Conservation (phyloP, 2,797 vertebrate genomes). For the Carduelis carduelis region DNA sequence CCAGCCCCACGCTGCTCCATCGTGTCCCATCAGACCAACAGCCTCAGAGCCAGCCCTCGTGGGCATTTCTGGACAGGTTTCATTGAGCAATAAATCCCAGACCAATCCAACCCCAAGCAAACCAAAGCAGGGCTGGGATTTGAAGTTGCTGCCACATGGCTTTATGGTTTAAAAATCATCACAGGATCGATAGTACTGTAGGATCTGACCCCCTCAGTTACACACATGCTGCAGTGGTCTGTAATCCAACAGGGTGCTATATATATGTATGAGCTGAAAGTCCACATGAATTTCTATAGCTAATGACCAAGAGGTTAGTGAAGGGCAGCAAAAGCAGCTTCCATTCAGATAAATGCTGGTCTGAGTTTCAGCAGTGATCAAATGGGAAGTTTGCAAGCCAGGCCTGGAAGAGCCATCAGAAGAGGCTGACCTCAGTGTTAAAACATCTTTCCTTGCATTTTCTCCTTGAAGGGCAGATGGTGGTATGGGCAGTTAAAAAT, state of each 20-base stretch:
- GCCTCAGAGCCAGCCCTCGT: background rate
- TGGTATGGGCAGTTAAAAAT: background rate
- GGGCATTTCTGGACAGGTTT: background rate
- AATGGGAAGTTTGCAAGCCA: background rate
- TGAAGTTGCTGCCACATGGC: background rate
- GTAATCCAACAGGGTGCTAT: background rate
- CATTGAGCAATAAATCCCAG: background rate
- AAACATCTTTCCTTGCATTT: background rate
- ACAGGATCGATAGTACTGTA: background rate
- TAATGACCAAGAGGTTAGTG: background rate
- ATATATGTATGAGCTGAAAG: background rate
- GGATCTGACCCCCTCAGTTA: background rate
- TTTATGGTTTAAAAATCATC: background rate
- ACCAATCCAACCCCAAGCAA: background rate
- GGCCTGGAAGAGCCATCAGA: background rate
- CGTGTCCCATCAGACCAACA: accelerated
- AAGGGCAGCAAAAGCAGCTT: background rate
- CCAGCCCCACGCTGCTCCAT: accelerated
- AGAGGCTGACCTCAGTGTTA: background rate
- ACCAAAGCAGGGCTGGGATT: background rate
- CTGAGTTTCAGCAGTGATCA: background rate
- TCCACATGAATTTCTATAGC: background rate
- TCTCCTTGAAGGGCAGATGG: background rate
- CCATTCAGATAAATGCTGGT: background rate
- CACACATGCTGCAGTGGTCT: background rate